These are phyloP conservation scores for Caenorhabditis sp. DNA, from an alignment of 2,888 invertebrate species.

Conservation along the genomic window DNA sequence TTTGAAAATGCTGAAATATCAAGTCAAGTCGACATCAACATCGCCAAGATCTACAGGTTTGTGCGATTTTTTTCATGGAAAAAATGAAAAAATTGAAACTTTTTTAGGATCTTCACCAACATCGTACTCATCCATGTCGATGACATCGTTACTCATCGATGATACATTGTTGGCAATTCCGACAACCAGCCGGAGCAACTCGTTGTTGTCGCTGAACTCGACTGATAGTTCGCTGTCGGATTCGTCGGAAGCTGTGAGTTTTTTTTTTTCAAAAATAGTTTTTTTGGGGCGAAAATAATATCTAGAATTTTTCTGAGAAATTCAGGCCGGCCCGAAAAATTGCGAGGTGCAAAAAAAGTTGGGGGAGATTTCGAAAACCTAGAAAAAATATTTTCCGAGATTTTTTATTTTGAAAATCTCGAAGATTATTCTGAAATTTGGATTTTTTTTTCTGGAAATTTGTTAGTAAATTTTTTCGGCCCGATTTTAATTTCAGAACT, in stretches of 20 bases:
- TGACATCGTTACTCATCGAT: slow-evolving; percentile 35
- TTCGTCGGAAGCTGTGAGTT: slow-evolving; percentile 27
- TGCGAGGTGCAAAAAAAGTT: no score
- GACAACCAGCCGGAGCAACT: slow-evolving; percentile 50
- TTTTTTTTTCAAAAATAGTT: neutral
- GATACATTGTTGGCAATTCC: slow-evolving; percentile 40
- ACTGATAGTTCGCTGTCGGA: slow-evolving; percentile 54
- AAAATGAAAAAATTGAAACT: neutral
- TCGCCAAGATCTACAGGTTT: slow-evolving; percentile 2
- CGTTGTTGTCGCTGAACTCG: slow-evolving; percentile 58
- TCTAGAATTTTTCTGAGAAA: no score
- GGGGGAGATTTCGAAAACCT: no score
- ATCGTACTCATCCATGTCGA: slow-evolving; percentile 29
- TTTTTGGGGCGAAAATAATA: no score
- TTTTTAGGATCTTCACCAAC: slow-evolving; percentile 29
- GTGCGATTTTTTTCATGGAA: neutral
- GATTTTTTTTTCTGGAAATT: no score
- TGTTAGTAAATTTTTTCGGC: no score
- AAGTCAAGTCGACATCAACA: slow-evolving; percentile 37
- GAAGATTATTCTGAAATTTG: no score
- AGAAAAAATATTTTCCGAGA: no score
- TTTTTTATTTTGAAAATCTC: no score
- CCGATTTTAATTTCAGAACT: no score
- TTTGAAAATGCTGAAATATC: slow-evolving; percentile 54
- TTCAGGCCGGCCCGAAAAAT: no score